Evolutionary conservation across 1,140 invertebrate species (phyloP), one percentile per base, ranked within the genome.

Genomic region (Pogonomyrmex californicus): DNA sequence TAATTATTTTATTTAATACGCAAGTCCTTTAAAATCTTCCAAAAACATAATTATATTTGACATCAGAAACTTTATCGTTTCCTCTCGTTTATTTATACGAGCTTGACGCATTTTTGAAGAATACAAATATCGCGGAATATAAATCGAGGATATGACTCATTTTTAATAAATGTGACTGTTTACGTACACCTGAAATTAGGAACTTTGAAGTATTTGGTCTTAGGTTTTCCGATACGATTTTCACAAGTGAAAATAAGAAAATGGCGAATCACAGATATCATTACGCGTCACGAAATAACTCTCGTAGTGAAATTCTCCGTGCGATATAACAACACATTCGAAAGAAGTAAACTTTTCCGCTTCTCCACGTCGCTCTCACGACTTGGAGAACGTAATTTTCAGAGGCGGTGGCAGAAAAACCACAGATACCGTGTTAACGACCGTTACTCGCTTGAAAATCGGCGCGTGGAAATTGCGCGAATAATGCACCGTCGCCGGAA

Each of bases 391-490:
- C 12, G 87, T 49, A 38, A 95, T 93, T 83, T 95, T 95, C 10
- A 93, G 88, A 0, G 94, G 94, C n/a, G 91, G 88, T 0, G 95
- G 95, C 4, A 95, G 60, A 86, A 93, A 93, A n/a, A 94, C 87
- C 5, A 95, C 91, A 1, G 93, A 94, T 1, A 92, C 87, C 0
- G 92, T 93, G 77, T 93, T 95, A 5, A 95, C 92, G 14, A 95
- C 87, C 12, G 91, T 94, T 17, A 95, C 91, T 10, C 91, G 92
- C 63, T 94, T 93, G 70, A 95, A 95, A 56, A 95, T 66, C 1
- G 94, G 94, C 17, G 92, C 73, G 63, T 94, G 94, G 77, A 93
- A 91, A 81, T 95, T 95, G 36, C 94, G 87, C 9, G 94, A 92
- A 62, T 94, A 94, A 23, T 93, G 92, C 36, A 91, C 83, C 10